A percentile compares a stretch with the other conserved stretches of the same genome.
phyloP scores from a whole-genome alignment of 2,113 vertebrate species.

The Coryphaenoides rupestris region DNA sequence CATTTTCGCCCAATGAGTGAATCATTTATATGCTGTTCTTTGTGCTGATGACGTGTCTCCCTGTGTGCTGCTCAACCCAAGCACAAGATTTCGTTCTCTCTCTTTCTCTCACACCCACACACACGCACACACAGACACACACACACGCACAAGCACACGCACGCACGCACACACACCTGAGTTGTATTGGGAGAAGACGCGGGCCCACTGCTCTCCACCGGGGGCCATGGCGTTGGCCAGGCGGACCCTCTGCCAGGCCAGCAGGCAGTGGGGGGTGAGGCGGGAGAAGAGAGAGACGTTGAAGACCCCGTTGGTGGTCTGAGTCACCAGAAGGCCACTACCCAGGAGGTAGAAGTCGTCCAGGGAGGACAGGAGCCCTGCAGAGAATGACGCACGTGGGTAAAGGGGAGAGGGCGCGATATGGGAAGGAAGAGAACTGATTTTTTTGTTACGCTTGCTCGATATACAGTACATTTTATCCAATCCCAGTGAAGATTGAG shows the following conservation, averaged over 20 bases:
- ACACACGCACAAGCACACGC: no score
- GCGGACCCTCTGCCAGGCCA: conserved; percentile 88
- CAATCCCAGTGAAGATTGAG: no score
- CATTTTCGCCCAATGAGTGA: not conserved
- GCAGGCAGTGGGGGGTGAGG: conserved; percentile 76
- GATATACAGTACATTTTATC: no score
- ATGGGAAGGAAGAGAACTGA: no score
- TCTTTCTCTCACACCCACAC: not conserved
- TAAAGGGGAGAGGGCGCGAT: no score
- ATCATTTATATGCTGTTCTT: not conserved
- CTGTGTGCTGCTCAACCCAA: no score
- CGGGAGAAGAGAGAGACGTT: conserved; percentile 72
- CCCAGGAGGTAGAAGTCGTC: conserved; percentile 90
- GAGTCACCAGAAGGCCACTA: conserved; percentile 82
- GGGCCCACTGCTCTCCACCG: conserved; percentile 77
- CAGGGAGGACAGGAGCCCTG: conserved; percentile 85
- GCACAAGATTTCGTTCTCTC: no score
- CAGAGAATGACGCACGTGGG: not conserved
- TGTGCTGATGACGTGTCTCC: not conserved
- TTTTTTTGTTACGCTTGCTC: no score
- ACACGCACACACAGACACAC: no score
- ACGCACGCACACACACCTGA: no score
- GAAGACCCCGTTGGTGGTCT: conserved; percentile 85
- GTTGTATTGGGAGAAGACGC: conserved; percentile 79
- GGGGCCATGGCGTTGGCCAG: conserved; percentile 82